These are phyloP conservation scores for Dendronephthya gigantea DNA, from an alignment of 64 coral and sea anemone genomes.

Conservation along the genomic window DNA sequence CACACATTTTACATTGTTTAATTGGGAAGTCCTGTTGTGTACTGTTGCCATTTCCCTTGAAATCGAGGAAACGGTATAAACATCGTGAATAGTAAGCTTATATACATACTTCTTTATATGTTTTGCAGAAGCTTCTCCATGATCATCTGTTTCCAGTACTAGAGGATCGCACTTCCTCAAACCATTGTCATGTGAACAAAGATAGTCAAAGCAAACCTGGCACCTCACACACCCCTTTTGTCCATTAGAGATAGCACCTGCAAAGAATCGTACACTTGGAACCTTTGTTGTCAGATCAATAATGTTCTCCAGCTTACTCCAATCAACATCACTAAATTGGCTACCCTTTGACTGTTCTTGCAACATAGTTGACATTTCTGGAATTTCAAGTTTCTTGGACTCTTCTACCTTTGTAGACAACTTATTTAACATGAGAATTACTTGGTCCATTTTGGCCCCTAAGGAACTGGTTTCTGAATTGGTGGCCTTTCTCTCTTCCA, in stretches of 20 bases:
- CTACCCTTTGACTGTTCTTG: neutral
- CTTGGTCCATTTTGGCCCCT: neutral
- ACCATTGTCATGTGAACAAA: neutral
- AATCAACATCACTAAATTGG: neutral
- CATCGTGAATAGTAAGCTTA: neutral
- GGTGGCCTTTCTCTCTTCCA: neutral
- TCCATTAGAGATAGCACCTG: neutral
- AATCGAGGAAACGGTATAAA: no score
- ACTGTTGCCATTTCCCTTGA: neutral
- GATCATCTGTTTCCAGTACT: neutral
- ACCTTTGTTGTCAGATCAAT: neutral
- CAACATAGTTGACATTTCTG: neutral
- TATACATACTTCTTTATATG: neutral
- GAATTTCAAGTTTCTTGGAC: neutral
- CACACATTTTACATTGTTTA: neutral
- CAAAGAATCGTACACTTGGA: neutral
- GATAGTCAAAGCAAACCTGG: neutral
- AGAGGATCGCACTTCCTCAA: neutral
- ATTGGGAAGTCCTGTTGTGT: neutral
- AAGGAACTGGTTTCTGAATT: neutral
- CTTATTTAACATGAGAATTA: neutral
- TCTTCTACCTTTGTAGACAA: neutral
- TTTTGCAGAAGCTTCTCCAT: neutral
- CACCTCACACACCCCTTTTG: neutral
- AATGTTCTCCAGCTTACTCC: neutral